Evolutionary conservation across 2,797 vertebrate genomes (phyloP).

Genomic region (Lepus townsendii): DNA sequence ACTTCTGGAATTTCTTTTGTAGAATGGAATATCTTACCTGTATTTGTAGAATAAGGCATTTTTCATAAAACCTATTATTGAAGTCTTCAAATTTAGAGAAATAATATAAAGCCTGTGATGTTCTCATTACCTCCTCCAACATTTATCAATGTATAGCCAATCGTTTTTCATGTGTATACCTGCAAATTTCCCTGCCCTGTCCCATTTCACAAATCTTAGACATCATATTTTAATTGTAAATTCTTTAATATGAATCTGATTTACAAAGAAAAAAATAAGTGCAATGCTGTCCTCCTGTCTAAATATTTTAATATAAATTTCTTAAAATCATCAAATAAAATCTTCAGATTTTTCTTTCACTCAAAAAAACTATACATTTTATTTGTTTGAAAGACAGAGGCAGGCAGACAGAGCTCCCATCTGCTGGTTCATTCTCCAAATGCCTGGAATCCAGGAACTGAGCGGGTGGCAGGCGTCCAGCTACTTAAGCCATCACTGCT

Average conservation of each 20-base stretch:
- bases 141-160: neutral
- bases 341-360: neutral
- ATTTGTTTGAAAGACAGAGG: no score
- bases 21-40: neutral
- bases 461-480: no score
- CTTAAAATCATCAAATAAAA: constrained; percentile 45
- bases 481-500: no score
- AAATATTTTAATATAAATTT: neutral
- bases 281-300: neutral
- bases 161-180: neutral
- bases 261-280: neutral
- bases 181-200: neutral
- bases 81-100: constrained; percentile 39
- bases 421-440: no score
- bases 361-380: neutral
- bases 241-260: neutral
- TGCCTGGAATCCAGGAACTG: no score
- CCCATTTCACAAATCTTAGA: neutral
- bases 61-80: neutral
- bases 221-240: constrained; percentile 10
- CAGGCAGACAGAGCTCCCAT: no score
- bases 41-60: neutral
- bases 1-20: neutral
- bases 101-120: neutral
- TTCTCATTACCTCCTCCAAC: neutral